Evolutionary conservation across 1,140 invertebrate species (phyloP), one percentile per base, ranked within the genome.

Genomic region (Probaryconus sp.): DNA sequence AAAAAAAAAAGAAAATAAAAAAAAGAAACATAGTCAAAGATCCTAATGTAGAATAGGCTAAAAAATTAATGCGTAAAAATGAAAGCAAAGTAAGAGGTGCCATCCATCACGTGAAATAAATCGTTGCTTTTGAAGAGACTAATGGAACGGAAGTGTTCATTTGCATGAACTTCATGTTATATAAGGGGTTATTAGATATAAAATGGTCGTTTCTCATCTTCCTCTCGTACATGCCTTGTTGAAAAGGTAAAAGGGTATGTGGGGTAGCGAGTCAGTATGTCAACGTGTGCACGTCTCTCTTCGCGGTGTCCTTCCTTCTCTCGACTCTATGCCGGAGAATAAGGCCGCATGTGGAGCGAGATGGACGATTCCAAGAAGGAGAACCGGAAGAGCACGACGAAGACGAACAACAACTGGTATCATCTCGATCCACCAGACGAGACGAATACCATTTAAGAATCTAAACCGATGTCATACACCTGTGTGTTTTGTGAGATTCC

Each of bases 211-310:
- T 70, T 48, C 63, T 28, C 77, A 72, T 61, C 45, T 72, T 45
- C 64, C 47, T 78, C 61, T 76, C 67, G 65, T 17, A 37, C 35
- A 38, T 56, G 51, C 50, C 69, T 63, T 75, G 76, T 80, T 67
- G 79, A 83, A 79, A 83, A 86, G 83, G 84, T 80, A 87, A 84
- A 87, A 87, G 85, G 84, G 82, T 88, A 88, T 88, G 85, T 87
- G 85, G 85, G 86, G 82, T 88, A 87, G 86, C 85, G 83, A 87
- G 86, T 88, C 85, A 87, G 85, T 88, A 71, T 88, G 86, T 87
- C 86, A 87, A 85, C 85, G 82, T 85, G 81, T 83, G 82, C 79
- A 77, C 79, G 73, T 85, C 83, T 85, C 77, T 77, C 78, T 81
- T 79, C 76, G 64, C 24, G 38, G 51, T 78, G 68, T 80, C 78